Conservation (phyloP, 2,113 vertebrate species). For the Synchiropus splendidus region DNA sequence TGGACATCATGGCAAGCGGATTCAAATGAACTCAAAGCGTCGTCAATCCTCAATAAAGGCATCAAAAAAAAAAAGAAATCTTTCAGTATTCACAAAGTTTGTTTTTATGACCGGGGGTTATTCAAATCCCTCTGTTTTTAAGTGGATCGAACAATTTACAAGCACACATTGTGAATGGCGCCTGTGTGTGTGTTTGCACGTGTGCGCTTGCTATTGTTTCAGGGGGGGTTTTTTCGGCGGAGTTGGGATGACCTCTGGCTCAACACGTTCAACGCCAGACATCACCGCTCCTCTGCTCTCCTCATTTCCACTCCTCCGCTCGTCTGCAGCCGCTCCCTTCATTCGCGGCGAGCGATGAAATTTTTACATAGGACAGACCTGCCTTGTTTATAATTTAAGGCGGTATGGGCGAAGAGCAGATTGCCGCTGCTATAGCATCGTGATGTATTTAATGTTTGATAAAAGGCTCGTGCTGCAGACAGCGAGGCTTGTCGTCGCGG, state of each 20-base stretch:
- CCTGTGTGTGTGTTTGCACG: slow-evolving; percentile 16
- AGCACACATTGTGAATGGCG: slow-evolving; percentile 22
- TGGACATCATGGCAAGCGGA: slow-evolving; percentile 42
- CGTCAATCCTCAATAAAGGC: slow-evolving; percentile 44
- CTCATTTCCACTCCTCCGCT: slow-evolving; percentile 56
- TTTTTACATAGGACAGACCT: slow-evolving; percentile 42
- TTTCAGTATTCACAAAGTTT: slow-evolving; percentile 43
- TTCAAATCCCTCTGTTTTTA: slow-evolving; percentile 35
- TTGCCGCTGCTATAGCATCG: background rate
- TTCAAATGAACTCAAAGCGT: slow-evolving; percentile 42
- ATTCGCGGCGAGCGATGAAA: slow-evolving; percentile 38
- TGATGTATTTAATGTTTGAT: slow-evolving; percentile 37
- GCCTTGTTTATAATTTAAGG: slow-evolving; percentile 36
- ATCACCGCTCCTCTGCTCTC: slow-evolving; percentile 37
- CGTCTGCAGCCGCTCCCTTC: slow-evolving; percentile 43
- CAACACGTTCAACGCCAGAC: slow-evolving; percentile 51
- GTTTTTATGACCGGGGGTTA: slow-evolving; percentile 49
- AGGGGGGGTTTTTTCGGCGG: slow-evolving; percentile 26
- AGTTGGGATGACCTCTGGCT: slow-evolving; percentile 50
- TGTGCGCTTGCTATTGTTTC: slow-evolving; percentile 32
- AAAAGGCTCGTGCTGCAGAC: background rate
- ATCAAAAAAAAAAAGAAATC: slow-evolving; percentile 30
- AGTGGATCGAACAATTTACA: slow-evolving; percentile 36
- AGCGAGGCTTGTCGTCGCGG: background rate
- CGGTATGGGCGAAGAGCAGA: slow-evolving; percentile 9